Evolutionary conservation across 2,888 invertebrate genomes (phyloP).

Genomic region (Amphipoea oculea): DNA sequence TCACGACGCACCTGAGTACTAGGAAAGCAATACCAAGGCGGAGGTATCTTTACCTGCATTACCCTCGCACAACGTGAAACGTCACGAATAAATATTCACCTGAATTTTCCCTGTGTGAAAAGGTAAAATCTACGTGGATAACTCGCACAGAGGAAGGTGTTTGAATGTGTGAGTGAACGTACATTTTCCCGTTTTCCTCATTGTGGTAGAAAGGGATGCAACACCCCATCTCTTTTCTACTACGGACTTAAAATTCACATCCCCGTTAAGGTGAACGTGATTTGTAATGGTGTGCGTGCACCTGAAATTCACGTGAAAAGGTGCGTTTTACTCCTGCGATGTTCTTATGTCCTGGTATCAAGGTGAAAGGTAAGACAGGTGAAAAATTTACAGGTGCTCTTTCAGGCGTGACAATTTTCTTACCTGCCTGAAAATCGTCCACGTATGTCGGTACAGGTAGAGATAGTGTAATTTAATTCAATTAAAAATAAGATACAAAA

Average conservation of each 20-base stretch:
- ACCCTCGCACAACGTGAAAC: slow-evolving; percentile 40
- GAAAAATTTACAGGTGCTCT: slow-evolving; percentile 81
- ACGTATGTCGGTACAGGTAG: neutral
- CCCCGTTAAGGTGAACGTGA: slow-evolving; percentile 52
- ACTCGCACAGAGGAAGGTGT: slow-evolving; percentile 15
- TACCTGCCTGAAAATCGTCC: slow-evolving; percentile 39
- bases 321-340: slow-evolving; percentile 71
- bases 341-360: slow-evolving; percentile 82
- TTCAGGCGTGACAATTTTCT: slow-evolving; percentile 63
- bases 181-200: slow-evolving; percentile 11
- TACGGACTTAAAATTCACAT: slow-evolving; percentile 21
- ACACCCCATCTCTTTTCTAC: slow-evolving; percentile 22
- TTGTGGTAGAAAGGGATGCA: slow-evolving; percentile 40
- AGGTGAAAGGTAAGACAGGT: slow-evolving; percentile 88
- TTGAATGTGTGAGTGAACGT: slow-evolving; percentile 31
- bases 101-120: slow-evolving; percentile 26
- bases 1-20: slow-evolving; percentile 77
- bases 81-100: slow-evolving; percentile 39
- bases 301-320: slow-evolving; percentile 80
- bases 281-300: slow-evolving; percentile 69
- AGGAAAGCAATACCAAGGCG: slow-evolving; percentile 77
- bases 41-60: slow-evolving; percentile 71
- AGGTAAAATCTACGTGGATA: slow-evolving; percentile 15
- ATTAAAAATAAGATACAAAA: neutral
- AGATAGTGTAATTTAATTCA: neutral